Evolutionary conservation across 2,797 vertebrate species (phyloP), one percentile per base, ranked within the genome.

Genomic region (Lagocephalus sceleratus): DNA sequence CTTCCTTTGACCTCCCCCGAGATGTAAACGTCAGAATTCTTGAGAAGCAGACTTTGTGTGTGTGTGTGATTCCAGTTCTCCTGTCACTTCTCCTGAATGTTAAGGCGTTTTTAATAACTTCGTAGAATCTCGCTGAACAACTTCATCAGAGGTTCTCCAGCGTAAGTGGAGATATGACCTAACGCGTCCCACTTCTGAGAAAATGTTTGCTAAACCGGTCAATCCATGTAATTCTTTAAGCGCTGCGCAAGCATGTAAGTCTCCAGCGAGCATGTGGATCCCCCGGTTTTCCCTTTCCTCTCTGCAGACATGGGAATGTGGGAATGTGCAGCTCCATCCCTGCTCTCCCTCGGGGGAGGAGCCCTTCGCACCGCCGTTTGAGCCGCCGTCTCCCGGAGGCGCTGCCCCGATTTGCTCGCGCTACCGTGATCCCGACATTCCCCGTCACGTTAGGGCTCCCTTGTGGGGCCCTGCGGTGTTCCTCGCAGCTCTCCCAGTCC

Each of bases 241-340:
- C 10, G 3, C 46, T 1, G 6, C n/a, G n/a, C n/a, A n/a, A n/a
- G n/a, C n/a, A n/a, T n/a, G 54, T 66, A 54, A 66, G 54, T 71
- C 45, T 20, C 22, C 55, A 21, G 16, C 43, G 44, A 20, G 20
- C 9, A 26, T 11, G 29, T 8, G 29, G 14, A 54, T 67, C 47
- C 15, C 45, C 47, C 12, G 35, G 17, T 43, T 44, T 57, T 14
- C 29, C 19, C 23, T n/a, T 61, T 9, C 29, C 56, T 26, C 20
- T 19, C 26, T n/a, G 50, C 44, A 8, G 23, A 46, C 68, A 46
- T 46, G 67, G 71, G 63, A 79, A 75, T 17, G 52, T 46, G 67
- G 71, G 63, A 79, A 75, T 17, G 52, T 51, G 38, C 8, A 53
- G 47, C 67, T 65, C 66, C 64, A 66, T 78, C 54, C 77, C 61